Base-by-base conservation (phyloP, 1,140 invertebrate species). In the Aphaenogaster rudis region DNA sequence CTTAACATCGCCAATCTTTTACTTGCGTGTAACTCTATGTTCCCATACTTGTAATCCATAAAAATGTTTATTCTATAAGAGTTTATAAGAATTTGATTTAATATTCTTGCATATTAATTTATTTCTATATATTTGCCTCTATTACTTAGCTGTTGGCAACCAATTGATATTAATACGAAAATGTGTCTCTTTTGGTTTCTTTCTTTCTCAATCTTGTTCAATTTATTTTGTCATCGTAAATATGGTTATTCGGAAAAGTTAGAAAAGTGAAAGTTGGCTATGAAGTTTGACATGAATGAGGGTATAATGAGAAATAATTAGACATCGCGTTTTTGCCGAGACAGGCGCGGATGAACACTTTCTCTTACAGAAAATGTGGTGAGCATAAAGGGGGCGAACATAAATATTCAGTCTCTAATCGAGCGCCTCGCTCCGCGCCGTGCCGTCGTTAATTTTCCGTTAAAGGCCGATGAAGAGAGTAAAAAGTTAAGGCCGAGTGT, bases 341-440 rank as follows among this genome's bases (percentile, higher is more conserved):
- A 81, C 61, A 71, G 42, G 21, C 33, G 77, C 77, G 77, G 64
- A 59, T 59, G 81, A 86, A 50, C 77, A 80, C 66, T 86, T 79
- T 67, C 64, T 86, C 42, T 69, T 82, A 50, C 54, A 76, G 59
- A 84, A 74, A 84, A 74, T 74, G 33, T 28, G 80, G 7, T 11
- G 67, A 17, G 54, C 42, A 50, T 61, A 42, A 87, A 71, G 33
- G 28, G 21, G 48, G 45, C 52, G 71, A 28, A 76, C 74, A 88
- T 88, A 86, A 88, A 88, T 88, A 88, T 88, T 88, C 86, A 86
- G 86, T 33, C 63, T 88, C 71, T 71, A 76, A 85, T 84, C 86
- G 86, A 88, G 86, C 52, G 28, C 69, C 72, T 84, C 57, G 67
- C 59, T 72, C 45, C 67, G 39, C 77, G 48, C 85, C 76, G 28